Conservation (phyloP, 1,140 invertebrate genomes). For the Bradysia coprophila region DNA sequence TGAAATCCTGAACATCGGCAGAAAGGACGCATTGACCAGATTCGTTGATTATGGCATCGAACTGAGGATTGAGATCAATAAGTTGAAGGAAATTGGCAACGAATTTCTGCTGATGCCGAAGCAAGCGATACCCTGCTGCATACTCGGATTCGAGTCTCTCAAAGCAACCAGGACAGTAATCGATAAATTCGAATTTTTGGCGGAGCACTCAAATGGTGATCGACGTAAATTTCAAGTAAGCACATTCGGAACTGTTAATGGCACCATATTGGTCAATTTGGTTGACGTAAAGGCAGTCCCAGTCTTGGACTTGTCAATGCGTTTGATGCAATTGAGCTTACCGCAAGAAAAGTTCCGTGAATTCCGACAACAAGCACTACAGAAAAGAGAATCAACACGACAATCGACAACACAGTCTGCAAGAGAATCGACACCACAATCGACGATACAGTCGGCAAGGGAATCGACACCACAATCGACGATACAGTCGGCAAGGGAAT, state of each 20-base stretch:
- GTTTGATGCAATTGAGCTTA: constrained; percentile 18
- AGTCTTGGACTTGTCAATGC: constrained; percentile 21
- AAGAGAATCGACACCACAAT: too few species aligned
- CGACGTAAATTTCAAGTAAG: constrained; percentile 27
- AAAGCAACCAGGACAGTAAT: constrained; percentile 15
- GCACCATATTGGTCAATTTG: constrained; percentile 29
- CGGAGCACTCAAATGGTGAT: constrained; percentile 18
- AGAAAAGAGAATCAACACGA: too few species aligned
- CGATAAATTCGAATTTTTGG: constrained; percentile 22
- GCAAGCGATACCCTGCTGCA: constrained; percentile 53
- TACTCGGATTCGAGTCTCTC: constrained; percentile 22
- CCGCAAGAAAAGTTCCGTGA: constrained; percentile 11
- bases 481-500: too few species aligned
- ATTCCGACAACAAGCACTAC: neutral
- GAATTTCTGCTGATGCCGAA: constrained; percentile 42
- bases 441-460: too few species aligned
- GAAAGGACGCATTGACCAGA: constrained; percentile 30
- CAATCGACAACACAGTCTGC: too few species aligned
- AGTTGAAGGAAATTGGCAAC: constrained; percentile 39
- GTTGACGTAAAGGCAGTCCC: constrained; percentile 22
- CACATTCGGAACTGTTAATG: constrained; percentile 27
- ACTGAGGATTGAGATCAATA: constrained; percentile 33
- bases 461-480: too few species aligned
- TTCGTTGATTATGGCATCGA: constrained; percentile 73
- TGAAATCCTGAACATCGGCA: constrained; percentile 28